A percentile compares a stretch with the other conserved stretches of the same genome.
Evolutionary conservation across 2,113 vertebrate species (phyloP).

Genomic region (Poeciliopsis prolifica): DNA sequence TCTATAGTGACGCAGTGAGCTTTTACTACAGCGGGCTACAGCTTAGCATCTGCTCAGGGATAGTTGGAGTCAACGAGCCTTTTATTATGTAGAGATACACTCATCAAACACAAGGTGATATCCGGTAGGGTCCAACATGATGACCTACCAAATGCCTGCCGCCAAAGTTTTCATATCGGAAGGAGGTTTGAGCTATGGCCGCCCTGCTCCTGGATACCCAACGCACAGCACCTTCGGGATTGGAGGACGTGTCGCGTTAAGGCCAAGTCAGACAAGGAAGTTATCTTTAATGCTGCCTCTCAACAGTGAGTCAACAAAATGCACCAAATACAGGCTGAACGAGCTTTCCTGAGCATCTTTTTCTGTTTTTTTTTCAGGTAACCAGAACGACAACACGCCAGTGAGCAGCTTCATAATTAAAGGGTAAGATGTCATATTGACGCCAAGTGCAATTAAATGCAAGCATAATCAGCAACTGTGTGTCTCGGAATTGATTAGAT

Average conservation of each 20-base stretch:
- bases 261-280: conserved; percentile 26
- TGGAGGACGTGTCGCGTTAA: conserved; percentile 34
- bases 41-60: conserved; percentile 21
- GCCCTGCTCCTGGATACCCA: conserved; percentile 1
- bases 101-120: not conserved
- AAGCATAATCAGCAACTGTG: not conserved
- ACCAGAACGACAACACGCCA: conserved; percentile 33
- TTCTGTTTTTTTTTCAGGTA: conserved; percentile 49
- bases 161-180: conserved; percentile 12
- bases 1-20: conserved; percentile 54
- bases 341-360: conserved; percentile 8
- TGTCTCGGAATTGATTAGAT: too few relatives aligned
- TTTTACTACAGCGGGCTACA: conserved; percentile 14
- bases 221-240: conserved; percentile 30
- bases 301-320: conserved; percentile 50
- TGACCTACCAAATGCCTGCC: conserved; percentile 36
- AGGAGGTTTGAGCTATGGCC: conserved; percentile 38
- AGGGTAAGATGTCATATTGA: conserved; percentile 51
- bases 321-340: too few relatives aligned
- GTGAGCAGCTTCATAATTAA: conserved; percentile 33
- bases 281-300: conserved; percentile 30
- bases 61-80: not conserved
- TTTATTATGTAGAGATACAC: not conserved
- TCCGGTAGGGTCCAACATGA: conserved; percentile 27
- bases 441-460: not conserved